Evolutionary conservation across 2,888 invertebrate genomes (phyloP).

Genomic region (Doris montereyensis): DNA sequence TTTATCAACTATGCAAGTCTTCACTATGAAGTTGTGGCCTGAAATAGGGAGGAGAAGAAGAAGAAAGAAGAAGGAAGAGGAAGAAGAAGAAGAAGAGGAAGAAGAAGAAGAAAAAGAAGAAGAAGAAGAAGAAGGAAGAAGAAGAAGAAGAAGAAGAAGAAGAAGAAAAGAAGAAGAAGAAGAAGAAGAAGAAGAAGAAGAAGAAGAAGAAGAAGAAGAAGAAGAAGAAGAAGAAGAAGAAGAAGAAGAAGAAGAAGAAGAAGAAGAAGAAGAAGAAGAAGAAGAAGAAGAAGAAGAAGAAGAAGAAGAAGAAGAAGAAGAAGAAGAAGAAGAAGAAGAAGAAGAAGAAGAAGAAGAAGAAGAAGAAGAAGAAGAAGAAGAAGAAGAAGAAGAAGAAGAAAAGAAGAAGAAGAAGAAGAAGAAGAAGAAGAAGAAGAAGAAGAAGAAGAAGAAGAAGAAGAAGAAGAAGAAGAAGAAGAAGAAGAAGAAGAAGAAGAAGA

Average conservation of each 20-base stretch:
- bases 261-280: background rate
- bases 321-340: background rate
- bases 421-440: constrained; percentile 3
- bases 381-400: background rate
- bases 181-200: background rate
- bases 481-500: no score
- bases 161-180: background rate
- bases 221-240: background rate
- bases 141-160: background rate
- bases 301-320: background rate
- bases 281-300: background rate
- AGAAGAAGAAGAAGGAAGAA: background rate
- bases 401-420: constrained; percentile 9
- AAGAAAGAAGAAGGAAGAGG: no score
- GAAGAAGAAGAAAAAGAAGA: background rate
- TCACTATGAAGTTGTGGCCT: no score
- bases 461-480: no score
- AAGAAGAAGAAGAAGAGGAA: background rate
- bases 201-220: background rate
- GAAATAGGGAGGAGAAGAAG: no score
- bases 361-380: background rate
- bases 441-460: constrained; percentile 31
- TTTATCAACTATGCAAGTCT: no score
- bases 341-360: background rate
- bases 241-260: background rate